phyloP scores from a whole-genome alignment of 2,888 invertebrate genomes.

The Cephonodes hylas region DNA sequence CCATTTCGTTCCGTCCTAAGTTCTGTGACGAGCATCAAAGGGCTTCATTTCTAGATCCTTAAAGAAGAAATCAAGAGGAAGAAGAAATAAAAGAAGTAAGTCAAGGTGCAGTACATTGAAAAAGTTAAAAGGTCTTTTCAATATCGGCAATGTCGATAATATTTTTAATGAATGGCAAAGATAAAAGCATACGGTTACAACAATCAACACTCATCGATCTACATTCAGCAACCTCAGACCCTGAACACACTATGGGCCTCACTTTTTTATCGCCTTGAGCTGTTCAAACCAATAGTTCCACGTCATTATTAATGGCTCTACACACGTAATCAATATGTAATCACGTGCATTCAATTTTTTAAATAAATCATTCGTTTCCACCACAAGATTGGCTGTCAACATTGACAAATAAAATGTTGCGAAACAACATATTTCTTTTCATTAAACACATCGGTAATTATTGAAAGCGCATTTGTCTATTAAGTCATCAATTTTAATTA shows the following conservation, averaged over 20 bases:
- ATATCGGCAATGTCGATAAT: too few relatives aligned
- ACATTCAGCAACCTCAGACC: neutral
- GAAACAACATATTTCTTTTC: constrained; percentile 52
- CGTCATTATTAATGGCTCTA: constrained; percentile 11
- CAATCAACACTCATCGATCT: too few relatives aligned
- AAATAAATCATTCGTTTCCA: constrained; percentile 51
- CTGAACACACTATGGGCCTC: constrained; percentile 8
- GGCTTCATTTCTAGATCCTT: too few relatives aligned
- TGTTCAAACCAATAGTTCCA: constrained; percentile 10
- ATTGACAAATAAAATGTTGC: constrained; percentile 61
- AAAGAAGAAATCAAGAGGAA: too few relatives aligned
- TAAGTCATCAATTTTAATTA: constrained; percentile 69
- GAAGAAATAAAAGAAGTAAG: too few relatives aligned
- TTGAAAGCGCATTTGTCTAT: constrained; percentile 38
- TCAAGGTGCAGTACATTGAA: too few relatives aligned
- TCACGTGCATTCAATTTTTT: constrained; percentile 32
- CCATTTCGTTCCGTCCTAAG: too few relatives aligned
- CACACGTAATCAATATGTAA: constrained; percentile 15
- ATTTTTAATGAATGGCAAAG: too few relatives aligned
- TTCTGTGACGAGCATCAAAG: too few relatives aligned
- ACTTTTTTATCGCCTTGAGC: constrained; percentile 12
- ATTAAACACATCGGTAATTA: constrained; percentile 53
- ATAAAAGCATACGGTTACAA: too few relatives aligned
- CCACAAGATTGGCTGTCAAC: constrained; percentile 61
- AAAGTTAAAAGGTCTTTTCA: too few relatives aligned